Evolutionary conservation across 1,140 invertebrate species (phyloP), one percentile per base, ranked within the genome.

Genomic region (Drusus annulatus): DNA sequence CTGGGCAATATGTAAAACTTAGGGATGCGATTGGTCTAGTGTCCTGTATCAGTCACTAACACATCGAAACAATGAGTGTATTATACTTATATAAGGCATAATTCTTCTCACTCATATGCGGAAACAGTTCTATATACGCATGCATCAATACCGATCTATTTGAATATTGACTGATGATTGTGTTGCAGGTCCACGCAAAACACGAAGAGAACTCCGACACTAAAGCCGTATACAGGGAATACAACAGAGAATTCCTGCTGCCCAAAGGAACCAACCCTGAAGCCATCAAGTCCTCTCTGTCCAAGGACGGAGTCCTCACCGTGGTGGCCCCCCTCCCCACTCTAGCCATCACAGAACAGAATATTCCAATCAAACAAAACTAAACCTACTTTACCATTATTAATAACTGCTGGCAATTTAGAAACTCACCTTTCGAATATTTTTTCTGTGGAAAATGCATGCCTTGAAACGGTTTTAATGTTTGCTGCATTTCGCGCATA

Each of bases 151-250:
- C 31, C 8, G 3, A 36, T 36, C 8, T 8, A 45, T 45, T 45
- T 45, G 36, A 45, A 45, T 10, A 10, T 63, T 63, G 60, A 36
- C 58, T 45, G 17, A 13, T 78, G n/a, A 69, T 69, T 68, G n/a
- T 36, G 71, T 69, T 23, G 51, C 89, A 98, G 96, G 97, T 98
- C 17, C 96, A 98, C 86, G 97, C 97, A 75, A 98, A 98, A 90
- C 97, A 98, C 88, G 97, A 98, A 89, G 97, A 98, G 88, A 98
- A 98, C 87, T 93, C 95, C 45, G 97, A 98, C 87, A 97, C 94
- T 84, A 97, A 97, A 91, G 96, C 95, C 23, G 96, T 98, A 2
- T 98, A 97, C 91, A 93, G 97, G 87, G 97, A 98, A 88, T 98
- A 98, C 92, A 98, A 98, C 88, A 92, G 97, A 80, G 97, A 98